Evolutionary conservation across 2,888 invertebrate genomes (phyloP), one percentile per base, ranked within the genome.

Genomic region (Leucania comma): DNA sequence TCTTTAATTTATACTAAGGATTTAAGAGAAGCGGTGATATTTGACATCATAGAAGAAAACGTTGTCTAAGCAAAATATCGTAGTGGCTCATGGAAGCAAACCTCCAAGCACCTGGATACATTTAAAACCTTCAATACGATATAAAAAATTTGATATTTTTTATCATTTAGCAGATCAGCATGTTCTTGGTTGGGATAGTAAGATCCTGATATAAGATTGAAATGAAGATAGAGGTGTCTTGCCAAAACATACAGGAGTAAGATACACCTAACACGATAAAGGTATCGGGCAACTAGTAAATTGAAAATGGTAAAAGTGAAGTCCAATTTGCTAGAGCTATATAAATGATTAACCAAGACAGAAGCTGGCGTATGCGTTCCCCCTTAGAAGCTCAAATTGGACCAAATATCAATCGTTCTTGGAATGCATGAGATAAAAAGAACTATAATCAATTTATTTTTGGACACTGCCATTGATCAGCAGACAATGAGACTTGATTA

Each of bases 401-500:
- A 57, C 29, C n/a, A 35, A 26, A 68, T 54, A 20, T 46, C 42
- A 57, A 68, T 26, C 22, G 22, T 48, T 71, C 63, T 38, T 48
- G 17, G 38, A 69, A 74, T 51, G 54, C 24, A 58, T 20, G 17
- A 17, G n/a, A 42, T 57, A 22, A 22, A 42, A 67, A 57, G 57
- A 61, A 74, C n/a, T n/a, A 46, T 5, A 35, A 24, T 22, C 9
- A n/a, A 48, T 59, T 53, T 67, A 59, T 67, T 74, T 59, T 51
- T 56, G n/a, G 35, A 69, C 46, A 5, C 22, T 51, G n/a, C 2
- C 35, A 69, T 68, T 66, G 48, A 64, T 64, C 29, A 20, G 26
- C 14, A 35, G 42, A 57, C 42, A 75, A 66, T 54, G 63, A 38
- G 46, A 63, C 59, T 66, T 80, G 61, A 77, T 72, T 66, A 56